Evolutionary conservation across 2,888 invertebrate species (phyloP), one percentile per base, ranked within the genome.

Genomic region (Cataglyphis albicans): DNA sequence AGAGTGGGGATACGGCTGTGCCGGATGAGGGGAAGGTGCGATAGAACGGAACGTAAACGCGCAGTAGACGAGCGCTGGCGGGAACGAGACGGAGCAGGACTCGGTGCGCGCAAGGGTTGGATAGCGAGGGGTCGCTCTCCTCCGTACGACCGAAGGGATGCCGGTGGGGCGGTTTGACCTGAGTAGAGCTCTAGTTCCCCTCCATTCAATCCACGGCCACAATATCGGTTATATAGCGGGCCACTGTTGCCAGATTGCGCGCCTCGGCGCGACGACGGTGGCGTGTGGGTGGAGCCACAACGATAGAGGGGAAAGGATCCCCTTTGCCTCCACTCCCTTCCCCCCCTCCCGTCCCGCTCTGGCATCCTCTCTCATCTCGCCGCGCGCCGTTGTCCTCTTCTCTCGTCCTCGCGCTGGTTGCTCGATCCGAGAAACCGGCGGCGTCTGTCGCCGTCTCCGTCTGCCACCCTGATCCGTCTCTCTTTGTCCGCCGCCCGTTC

Each of bases 191-290:
- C 78, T 92, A 93, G 93, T 94, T 93, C 94, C 94, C 94, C 94
- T 94, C 94, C 94, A 93, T 94, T 94, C 93, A 93, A 93, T 94
- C 93, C 93, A 92, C 92, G 92, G 94, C 93, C 93, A 93, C 92
- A 92, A 93, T 93, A 94, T 94, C 93, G 93, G 93, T 93, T 94
- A 93, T 38, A 38, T 94, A 94, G 93, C 92, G 92, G 91, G 92
- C 93, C 93, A 93, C 92, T 93, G 93, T 93, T 93, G 93, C 93
- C 93, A 93, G 93, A 93, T 93, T 93, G 93, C 90, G 91, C 91
- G 91, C 88, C 90, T 89, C 90, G 89, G 86, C 87, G 86, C 87
- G 87, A 72, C 88, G 87, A 57, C 81, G 84, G 76, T 87, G 82
- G 86, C 84, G 91, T 92, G 92, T 92, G 92, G 92, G 92, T 92